Conservation (phyloP, 1,140 invertebrate species). For the Ips typographus region DNA sequence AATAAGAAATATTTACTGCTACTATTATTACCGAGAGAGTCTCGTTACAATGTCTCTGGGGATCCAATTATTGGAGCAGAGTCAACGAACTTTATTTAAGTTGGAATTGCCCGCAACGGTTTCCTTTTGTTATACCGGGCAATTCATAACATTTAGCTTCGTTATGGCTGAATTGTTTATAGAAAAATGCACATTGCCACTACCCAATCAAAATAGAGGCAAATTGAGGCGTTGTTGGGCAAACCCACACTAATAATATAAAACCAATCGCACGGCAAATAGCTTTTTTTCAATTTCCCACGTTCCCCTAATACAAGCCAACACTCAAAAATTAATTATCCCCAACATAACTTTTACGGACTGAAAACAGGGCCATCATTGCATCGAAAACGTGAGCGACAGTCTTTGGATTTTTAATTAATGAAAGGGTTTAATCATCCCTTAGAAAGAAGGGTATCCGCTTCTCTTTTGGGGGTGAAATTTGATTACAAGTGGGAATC, state of each 20-base stretch:
- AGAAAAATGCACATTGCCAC: no score
- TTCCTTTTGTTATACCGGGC: background rate
- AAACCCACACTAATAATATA: no score
- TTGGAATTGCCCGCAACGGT: background rate
- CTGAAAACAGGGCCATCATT: conserved; percentile 24
- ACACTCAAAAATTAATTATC: conserved; percentile 25
- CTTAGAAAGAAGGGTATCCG: conserved; percentile 23
- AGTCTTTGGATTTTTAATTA: conserved; percentile 31
- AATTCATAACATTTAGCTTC: background rate
- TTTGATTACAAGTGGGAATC: conserved; percentile 26
- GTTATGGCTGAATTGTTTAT: no score
- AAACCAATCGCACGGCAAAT: no score
- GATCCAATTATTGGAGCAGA: conserved; percentile 15
- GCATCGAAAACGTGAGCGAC: conserved; percentile 22
- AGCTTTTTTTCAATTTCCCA: background rate
- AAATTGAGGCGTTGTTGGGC: no score
- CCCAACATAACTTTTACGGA: conserved; percentile 13
- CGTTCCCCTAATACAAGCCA: background rate
- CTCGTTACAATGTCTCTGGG: conserved; percentile 13
- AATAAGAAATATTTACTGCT: conserved; percentile 9
- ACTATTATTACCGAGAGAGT: conserved; percentile 3
- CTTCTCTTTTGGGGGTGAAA: conserved; percentile 17
- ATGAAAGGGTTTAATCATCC: conserved; percentile 32
- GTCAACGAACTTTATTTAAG: conserved; percentile 7
- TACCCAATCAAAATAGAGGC: no score